Conservation (phyloP, 1,140 invertebrate genomes). For the Aphidius gifuensis region DNA sequence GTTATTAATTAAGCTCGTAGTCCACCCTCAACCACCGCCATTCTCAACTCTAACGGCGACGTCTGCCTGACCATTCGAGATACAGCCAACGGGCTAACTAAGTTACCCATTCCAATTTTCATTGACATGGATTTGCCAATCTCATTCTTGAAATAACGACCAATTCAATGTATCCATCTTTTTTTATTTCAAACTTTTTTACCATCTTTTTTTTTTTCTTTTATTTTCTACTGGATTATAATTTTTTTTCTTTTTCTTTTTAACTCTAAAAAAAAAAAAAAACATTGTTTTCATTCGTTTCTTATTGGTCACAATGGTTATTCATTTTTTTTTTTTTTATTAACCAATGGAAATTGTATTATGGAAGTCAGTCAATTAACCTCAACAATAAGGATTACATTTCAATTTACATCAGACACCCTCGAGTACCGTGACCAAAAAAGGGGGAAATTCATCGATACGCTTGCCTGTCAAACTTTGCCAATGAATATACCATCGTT, state of each 20-base stretch:
- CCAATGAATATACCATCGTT: background rate
- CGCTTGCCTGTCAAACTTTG: background rate
- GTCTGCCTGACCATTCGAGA: constrained; percentile 41
- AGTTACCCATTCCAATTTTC: constrained; percentile 28
- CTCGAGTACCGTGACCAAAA: constrained; percentile 2
- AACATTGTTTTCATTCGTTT: too few species aligned
- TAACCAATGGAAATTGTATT: background rate
- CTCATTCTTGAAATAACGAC: constrained; percentile 28
- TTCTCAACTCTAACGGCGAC: constrained; percentile 38
- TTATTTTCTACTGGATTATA: background rate
- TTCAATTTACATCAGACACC: constrained; percentile 42
- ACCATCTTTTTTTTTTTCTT: background rate
- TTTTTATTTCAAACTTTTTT: too few species aligned
- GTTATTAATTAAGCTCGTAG: constrained; percentile 48
- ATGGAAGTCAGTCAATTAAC: constrained; percentile 45
- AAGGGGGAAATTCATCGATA: constrained; percentile 5
- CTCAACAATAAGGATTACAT: constrained; percentile 49
- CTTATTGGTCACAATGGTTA: too few species aligned
- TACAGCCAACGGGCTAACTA: constrained; percentile 29
- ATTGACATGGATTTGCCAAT: constrained; percentile 28
- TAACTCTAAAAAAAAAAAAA: too few species aligned
- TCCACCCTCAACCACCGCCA: constrained; percentile 29
- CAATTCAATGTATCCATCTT: background rate
- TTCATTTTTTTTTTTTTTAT: background rate
- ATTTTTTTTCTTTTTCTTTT: background rate